phyloP scores from a whole-genome alignment of 1,140 invertebrate genomes.

The Teleogryllus occipitalis region DNA sequence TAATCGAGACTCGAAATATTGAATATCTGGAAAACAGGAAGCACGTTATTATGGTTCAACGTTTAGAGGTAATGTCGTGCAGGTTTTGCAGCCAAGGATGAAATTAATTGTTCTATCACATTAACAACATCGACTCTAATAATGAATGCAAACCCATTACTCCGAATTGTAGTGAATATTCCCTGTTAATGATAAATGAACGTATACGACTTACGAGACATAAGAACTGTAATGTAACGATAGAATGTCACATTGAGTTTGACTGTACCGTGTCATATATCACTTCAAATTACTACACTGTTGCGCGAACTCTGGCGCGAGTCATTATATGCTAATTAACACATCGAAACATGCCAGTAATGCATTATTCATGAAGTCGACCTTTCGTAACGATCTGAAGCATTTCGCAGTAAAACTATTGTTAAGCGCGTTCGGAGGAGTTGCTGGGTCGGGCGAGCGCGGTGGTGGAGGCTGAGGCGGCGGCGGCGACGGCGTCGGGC shows the following conservation, averaged over 20 bases:
- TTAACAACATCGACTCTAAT: too few species aligned
- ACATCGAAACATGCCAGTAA: neutral
- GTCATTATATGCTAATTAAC: slow-evolving; percentile 1
- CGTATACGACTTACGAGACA: neutral
- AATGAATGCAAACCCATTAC: too few species aligned
- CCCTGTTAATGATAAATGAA: neutral
- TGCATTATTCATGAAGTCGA: neutral
- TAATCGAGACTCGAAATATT: too few species aligned
- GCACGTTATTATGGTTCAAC: too few species aligned
- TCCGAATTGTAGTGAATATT: too few species aligned
- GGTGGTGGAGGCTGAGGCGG: too few species aligned
- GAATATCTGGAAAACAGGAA: too few species aligned
- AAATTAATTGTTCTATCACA: too few species aligned
- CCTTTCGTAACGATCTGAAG: slow-evolving; percentile 1
- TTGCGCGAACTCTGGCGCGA: neutral
- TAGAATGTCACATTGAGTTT: neutral
- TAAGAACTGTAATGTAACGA: neutral
- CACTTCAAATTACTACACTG: neutral
- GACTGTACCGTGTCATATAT: neutral
- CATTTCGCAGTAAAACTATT: neutral
- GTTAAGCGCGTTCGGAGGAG: neutral
- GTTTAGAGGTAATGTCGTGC: too few species aligned
- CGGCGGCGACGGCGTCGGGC: too few species aligned
- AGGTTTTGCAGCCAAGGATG: too few species aligned
- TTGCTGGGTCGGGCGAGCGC: neutral